Base-by-base conservation (phyloP, 1,140 invertebrate genomes). In the Mylabris phalerata region DNA sequence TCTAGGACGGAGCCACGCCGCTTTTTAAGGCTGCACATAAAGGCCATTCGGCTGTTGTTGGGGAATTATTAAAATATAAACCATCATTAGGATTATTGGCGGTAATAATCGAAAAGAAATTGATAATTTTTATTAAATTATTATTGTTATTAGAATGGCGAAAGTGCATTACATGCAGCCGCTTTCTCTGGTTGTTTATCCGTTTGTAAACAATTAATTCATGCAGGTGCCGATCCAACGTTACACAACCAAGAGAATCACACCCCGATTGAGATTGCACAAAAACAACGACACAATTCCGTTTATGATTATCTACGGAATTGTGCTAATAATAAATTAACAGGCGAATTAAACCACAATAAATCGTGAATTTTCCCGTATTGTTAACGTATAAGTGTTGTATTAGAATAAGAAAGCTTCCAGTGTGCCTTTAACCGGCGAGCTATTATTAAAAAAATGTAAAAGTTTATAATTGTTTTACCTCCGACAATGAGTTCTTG, bases 1-100 rank as follows among this genome's bases (percentile, higher is more conserved):
- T 79, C 27, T 72, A 90, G 85, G 90, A 95, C 76, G 93, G 93
- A 10, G 92, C 90, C 19, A 95, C 93, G 1, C 86, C 93, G 3
- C 75, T 97, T 25, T 95, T 95, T 72, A 95, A 96, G 77, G 93
- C 93, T 2, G 83, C 90, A 24, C 93, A 96, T 73, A 95, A 96
- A 77, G 93, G 93, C 0, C 92, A 95, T 70, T 76, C 85, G 3
- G 86, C 88, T 40, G 91, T 95, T n/a, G 85, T 93, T 0, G 81
- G 83, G 1, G 89, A 92, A 73, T 76, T 97, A 51, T 80, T 95
- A 5, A 89, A 88, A 71, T 86, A 89, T 68, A 85, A 86, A 62
- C 90, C 93, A 9, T 85, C 84, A 64, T 75, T 93, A 10, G 88
- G 84, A 46, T 67, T 94, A 48, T 75, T 95, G 65, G 87, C 90